Conservation (phyloP, 2,113 vertebrate species). For the Nyctibius bracteatus region DNA sequence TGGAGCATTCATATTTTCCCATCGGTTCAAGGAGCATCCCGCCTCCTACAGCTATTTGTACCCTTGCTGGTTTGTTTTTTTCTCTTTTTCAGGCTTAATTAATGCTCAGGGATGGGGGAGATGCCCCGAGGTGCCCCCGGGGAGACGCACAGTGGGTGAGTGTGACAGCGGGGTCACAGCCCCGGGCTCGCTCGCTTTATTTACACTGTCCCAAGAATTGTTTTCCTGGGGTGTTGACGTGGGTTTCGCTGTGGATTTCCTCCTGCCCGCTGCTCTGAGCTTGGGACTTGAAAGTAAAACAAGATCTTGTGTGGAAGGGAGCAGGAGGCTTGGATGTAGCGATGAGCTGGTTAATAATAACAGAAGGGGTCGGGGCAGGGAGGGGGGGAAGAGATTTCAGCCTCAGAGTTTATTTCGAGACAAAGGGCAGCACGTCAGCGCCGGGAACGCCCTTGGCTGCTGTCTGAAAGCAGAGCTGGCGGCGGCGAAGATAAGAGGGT, state of each 20-base stretch:
- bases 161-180: neutral
- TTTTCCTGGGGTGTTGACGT: neutral
- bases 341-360: neutral
- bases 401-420: neutral
- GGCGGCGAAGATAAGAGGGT: neutral
- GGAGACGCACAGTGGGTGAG: neutral
- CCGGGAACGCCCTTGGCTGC: neutral
- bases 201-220: neutral
- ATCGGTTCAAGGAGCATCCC: neutral
- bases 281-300: neutral
- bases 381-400: neutral
- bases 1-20: rapidly evolving
- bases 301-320: neutral
- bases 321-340: neutral
- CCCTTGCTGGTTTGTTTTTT: neutral
- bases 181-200: neutral
- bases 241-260: constrained; percentile 4
- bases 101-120: rapidly evolving
- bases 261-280: neutral
- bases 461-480: neutral
- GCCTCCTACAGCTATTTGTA: neutral
- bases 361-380: too few relatives aligned
- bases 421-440: neutral
- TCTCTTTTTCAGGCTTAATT: neutral
- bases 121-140: neutral